Evolutionary conservation across 2,797 vertebrate species (phyloP).

Genomic region (Rhinatrema bivittatum): DNA sequence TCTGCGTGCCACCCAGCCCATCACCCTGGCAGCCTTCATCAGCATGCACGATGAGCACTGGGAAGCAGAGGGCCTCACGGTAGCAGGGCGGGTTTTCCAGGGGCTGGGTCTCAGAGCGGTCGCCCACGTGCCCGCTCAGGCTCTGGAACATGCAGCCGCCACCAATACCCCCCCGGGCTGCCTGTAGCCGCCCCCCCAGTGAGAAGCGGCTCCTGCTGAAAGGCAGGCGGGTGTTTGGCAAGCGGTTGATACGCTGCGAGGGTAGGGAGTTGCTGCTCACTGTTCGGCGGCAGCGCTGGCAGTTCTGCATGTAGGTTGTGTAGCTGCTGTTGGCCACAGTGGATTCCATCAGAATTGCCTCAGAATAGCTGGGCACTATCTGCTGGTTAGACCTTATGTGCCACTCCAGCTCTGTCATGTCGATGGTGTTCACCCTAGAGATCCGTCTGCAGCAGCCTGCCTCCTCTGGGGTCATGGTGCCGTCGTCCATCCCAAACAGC

Average conservation of each 20-base stretch:
- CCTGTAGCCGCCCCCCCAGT: slow-evolving; percentile 64
- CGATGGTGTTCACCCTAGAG: slow-evolving; percentile 80
- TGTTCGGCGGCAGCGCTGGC: slow-evolving; percentile 73
- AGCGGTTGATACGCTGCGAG: slow-evolving; percentile 58
- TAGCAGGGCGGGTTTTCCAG: slow-evolving; percentile 58
- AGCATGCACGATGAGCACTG: slow-evolving; percentile 60
- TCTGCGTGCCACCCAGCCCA: slow-evolving; percentile 19
- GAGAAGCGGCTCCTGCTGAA: slow-evolving; percentile 84
- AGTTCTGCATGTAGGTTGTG: slow-evolving; percentile 76
- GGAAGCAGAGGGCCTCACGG: slow-evolving; percentile 60
- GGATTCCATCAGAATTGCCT: slow-evolving; percentile 78
- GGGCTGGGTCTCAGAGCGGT: slow-evolving; percentile 59
- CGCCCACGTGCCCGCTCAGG: slow-evolving; percentile 63
- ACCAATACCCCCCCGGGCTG: slow-evolving; percentile 7
- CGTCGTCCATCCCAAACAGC: slow-evolving; percentile 70
- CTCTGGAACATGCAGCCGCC: slow-evolving; percentile 65
- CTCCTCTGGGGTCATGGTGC: slow-evolving; percentile 24
- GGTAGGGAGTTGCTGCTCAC: slow-evolving; percentile 77
- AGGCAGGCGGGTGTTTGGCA: slow-evolving; percentile 64
- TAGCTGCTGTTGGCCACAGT: slow-evolving; percentile 61
- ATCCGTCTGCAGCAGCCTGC: slow-evolving; percentile 50
- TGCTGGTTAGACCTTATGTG: slow-evolving; percentile 88
- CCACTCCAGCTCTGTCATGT: slow-evolving; percentile 87
- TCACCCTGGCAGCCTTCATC: slow-evolving; percentile 58
- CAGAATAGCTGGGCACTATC: slow-evolving; percentile 84